These are phyloP conservation scores for Menidia menidia DNA, from an alignment of 2,797 vertebrate species.

Conservation along the genomic window DNA sequence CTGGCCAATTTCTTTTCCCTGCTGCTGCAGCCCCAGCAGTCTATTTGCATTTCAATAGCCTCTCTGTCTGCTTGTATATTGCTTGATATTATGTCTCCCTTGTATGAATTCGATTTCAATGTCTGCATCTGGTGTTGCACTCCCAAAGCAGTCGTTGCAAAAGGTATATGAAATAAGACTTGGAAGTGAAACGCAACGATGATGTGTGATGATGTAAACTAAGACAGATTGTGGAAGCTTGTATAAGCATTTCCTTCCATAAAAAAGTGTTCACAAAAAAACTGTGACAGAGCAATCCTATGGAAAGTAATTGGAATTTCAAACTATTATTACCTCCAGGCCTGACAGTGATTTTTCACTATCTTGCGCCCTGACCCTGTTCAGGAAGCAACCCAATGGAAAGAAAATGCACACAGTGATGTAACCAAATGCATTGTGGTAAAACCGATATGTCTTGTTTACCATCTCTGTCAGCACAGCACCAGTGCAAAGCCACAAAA, in stretches of 20 bases:
- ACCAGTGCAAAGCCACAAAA: constrained; percentile 71
- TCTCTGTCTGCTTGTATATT: constrained; percentile 81
- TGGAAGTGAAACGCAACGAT: constrained; percentile 58
- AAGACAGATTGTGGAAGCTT: constrained; percentile 54
- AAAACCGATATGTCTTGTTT: constrained; percentile 68
- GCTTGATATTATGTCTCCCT: constrained; percentile 83
- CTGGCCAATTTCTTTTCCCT: constrained; percentile 82
- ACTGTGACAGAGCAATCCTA: constrained; percentile 34
- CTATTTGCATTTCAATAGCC: constrained; percentile 86
- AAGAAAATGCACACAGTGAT: constrained; percentile 22
- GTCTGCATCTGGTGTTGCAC: constrained; percentile 82
- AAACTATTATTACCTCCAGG: constrained; percentile 30
- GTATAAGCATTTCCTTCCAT: constrained; percentile 43
- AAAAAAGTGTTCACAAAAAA: constrained; percentile 63
- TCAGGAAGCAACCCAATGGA: constrained; percentile 11
- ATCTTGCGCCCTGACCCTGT: constrained; percentile 7
- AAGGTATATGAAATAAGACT: constrained; percentile 76
- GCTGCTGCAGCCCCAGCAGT: constrained; percentile 76
- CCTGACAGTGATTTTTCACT: constrained; percentile 26
- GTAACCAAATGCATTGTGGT: constrained; percentile 54
- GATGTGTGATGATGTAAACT: constrained; percentile 69
- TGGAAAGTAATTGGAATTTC: constrained; percentile 34
- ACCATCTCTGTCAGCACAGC: constrained; percentile 71
- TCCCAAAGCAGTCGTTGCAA: constrained; percentile 70
- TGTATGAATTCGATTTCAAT: constrained; percentile 81